phyloP scores from a whole-genome alignment of 2,888 invertebrate species.

The Harpagoxenus sublaevis region DNA sequence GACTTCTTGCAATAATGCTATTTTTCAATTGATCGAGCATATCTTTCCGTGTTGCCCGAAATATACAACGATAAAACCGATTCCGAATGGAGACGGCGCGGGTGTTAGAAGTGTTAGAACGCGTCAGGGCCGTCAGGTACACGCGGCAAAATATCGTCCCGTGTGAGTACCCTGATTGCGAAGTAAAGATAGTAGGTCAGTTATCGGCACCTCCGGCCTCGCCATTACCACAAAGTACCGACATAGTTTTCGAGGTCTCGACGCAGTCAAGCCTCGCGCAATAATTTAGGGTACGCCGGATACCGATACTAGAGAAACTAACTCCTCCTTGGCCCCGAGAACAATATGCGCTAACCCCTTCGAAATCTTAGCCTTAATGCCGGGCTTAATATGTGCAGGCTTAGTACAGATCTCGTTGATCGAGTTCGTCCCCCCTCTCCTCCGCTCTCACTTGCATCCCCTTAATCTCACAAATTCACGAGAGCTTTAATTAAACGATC shows the following conservation, averaged over 20 bases:
- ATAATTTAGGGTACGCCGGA: conserved; percentile 74
- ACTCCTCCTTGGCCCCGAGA: conserved; percentile 63
- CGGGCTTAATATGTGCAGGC: conserved; percentile 66
- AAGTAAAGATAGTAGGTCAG: conserved; percentile 75
- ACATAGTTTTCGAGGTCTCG: conserved; percentile 70
- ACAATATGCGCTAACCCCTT: conserved; percentile 73
- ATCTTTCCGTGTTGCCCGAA: neutral
- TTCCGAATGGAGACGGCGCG: neutral
- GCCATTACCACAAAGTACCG: conserved; percentile 68
- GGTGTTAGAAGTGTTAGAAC: neutral
- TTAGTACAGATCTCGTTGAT: conserved; percentile 71
- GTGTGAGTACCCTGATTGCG: conserved; percentile 55
- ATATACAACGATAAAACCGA: neutral
- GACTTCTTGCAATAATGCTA: neutral
- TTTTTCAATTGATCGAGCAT: neutral
- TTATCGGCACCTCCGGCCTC: conserved; percentile 73
- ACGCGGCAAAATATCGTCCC: conserved; percentile 41
- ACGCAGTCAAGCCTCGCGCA: conserved; percentile 67
- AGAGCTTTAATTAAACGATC: conserved; percentile 72
- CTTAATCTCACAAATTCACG: conserved; percentile 70
- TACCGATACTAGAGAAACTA: conserved; percentile 71
- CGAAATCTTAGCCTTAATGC: conserved; percentile 75
- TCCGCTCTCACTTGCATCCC: conserved; percentile 18
- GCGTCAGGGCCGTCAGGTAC: conserved; percentile 16
- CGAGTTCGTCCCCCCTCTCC: conserved; percentile 23